These are phyloP conservation scores for Neuroscelio doddi DNA, from an alignment of 2,888 invertebrate species.

Conservation along the genomic window DNA sequence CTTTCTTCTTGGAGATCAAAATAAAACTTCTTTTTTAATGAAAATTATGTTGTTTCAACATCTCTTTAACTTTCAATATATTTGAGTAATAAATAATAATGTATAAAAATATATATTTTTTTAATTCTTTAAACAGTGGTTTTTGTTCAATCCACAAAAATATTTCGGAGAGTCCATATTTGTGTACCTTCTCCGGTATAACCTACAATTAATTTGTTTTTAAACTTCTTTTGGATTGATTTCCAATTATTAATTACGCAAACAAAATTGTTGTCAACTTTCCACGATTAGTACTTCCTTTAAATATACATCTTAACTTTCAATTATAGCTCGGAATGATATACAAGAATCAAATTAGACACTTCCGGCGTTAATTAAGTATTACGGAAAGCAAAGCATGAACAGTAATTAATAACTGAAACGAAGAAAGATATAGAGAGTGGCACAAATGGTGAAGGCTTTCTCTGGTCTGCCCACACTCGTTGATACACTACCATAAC, in stretches of 20 bases:
- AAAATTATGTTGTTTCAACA: no score
- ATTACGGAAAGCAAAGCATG: slow-evolving; percentile 4
- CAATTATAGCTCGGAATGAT: background rate
- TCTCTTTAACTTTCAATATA: no score
- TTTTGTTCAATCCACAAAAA: no score
- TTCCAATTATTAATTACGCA: background rate
- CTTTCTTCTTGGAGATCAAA: no score
- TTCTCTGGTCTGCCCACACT: slow-evolving; percentile 59
- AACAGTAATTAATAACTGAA: slow-evolving; percentile 2
- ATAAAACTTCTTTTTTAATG: no score
- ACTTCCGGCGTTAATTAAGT: background rate
- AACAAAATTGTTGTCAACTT: background rate
- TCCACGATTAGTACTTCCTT: slow-evolving; percentile 6
- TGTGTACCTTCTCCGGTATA: no score
- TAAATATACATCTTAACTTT: background rate
- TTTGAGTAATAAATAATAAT: no score
- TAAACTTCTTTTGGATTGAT: no score
- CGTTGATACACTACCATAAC: slow-evolving; percentile 58
- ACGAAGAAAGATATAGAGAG: slow-evolving; percentile 23
- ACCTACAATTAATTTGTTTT: no score
- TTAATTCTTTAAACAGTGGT: no score
- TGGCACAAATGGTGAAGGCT: slow-evolving; percentile 45
- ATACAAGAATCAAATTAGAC: background rate
- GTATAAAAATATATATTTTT: no score
- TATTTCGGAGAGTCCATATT: no score